Base-by-base conservation (phyloP, 2,113 vertebrate genomes). In the Chaetodon trifascialis region DNA sequence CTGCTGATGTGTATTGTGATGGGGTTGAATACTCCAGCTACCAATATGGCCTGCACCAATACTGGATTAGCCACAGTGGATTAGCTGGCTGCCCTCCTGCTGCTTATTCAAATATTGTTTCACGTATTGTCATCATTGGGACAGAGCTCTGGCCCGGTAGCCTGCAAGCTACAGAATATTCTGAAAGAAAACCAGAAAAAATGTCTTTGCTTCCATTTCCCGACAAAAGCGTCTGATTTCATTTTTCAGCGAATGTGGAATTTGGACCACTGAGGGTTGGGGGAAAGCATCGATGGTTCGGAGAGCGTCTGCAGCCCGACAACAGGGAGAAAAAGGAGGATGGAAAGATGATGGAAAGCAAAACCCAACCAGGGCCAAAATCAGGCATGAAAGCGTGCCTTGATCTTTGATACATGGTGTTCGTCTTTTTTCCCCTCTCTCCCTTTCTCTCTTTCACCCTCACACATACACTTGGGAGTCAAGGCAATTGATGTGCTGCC, bases 91-190 rank as follows among this genome's bases (percentile, higher is more conserved):
- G 90, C 90, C 92, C 93, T 94, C 94, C 94, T 93, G 94, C 93
- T 93, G 94, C 93, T 94, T 94, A 94, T 94, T 94, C 94, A 94
- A 94, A 94, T 94, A 94, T 94, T 94, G 94, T 94, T 94, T 93
- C 93, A 92, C 94, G 92, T 93, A 93, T 94, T 94, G 94, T 94
- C 94, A 94, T 94, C 93, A 92, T 88, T 40, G 89, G 90, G 82
- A 84, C 80, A 87, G 83, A 90, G 87, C 88, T 83, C 15, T 75
- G 86, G 89, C 85, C 90, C 85, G 15, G 51, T 79, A 76, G 74
- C 71, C 79, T 36, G 44, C 60, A 51, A 89, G 83, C 90, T 66
- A 81, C 83, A 84, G 73, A 91, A 91, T 85, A 91, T 91, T 90
- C 83, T 88, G 60, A 92, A 90, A 90, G 83, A 91, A 85, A 87